Percentiles rank a stretch among this genome's conserved stretches.
Conservation (phyloP, 2,113 vertebrate species). For the Ophthalmolycus amberensis region DNA sequence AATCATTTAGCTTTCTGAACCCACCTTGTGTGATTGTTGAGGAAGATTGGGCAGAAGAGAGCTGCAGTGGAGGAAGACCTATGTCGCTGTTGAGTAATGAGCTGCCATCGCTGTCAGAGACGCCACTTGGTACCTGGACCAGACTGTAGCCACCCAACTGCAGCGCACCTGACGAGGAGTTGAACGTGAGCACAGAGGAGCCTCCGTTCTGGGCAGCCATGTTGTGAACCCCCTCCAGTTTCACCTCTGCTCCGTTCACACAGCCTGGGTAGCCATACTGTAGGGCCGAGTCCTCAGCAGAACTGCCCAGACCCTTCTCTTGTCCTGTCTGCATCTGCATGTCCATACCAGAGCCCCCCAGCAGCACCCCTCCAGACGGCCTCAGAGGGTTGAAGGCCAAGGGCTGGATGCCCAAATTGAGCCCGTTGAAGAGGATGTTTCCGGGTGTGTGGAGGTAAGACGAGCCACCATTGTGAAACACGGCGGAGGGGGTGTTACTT, state of each 20-base stretch:
- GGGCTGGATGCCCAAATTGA: constrained; percentile 91
- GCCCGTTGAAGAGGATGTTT: constrained; percentile 95
- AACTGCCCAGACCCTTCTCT: constrained; percentile 89
- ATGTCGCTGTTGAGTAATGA: constrained; percentile 89
- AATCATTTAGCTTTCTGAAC: constrained; percentile 32
- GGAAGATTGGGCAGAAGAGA: constrained; percentile 87
- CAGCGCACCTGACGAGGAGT: constrained; percentile 85
- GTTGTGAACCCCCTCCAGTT: constrained; percentile 90
- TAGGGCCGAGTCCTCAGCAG: constrained; percentile 82
- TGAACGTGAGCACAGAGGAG: constrained; percentile 92
- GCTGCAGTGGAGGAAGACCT: constrained; percentile 92
- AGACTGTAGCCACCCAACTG: constrained; percentile 96
- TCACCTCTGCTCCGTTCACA: constrained; percentile 89
- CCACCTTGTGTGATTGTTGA: constrained; percentile 85
- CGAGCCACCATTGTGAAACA: constrained; percentile 94
- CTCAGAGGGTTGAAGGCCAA: constrained; percentile 90
- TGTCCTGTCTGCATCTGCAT: constrained; percentile 86
- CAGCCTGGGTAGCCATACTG: constrained; percentile 88
- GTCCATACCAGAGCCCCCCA: constrained; percentile 87
- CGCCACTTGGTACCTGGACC: constrained; percentile 90
- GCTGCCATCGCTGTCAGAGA: constrained; percentile 86
- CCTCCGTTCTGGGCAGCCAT: constrained; percentile 89
- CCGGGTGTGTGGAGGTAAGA: constrained; percentile 94
- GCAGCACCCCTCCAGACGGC: constrained; percentile 85
- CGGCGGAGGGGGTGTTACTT: constrained; percentile 88